Conservation (phyloP, 2,113 vertebrate genomes). For the Furnarius figulus region DNA sequence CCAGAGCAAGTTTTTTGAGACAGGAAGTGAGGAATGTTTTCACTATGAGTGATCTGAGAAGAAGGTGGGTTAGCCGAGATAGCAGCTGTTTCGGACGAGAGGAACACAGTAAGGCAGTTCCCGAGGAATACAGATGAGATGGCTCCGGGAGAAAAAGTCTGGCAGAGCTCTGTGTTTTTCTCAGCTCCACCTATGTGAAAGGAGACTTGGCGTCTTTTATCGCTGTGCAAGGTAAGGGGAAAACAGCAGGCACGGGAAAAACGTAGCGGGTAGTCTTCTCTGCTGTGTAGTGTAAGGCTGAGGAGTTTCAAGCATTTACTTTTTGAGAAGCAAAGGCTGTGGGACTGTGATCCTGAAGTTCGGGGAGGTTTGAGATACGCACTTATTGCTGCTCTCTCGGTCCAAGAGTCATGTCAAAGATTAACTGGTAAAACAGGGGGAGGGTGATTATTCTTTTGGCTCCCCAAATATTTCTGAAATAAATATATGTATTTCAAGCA, state of each 20-base stretch:
- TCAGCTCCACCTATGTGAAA: background rate
- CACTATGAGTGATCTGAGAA: conserved; percentile 62
- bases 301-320: background rate
- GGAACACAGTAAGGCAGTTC: conserved; percentile 11
- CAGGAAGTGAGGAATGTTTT: conserved; percentile 87
- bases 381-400: background rate
- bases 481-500: background rate
- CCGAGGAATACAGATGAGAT: conserved; percentile 60
- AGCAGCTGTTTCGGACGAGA: conserved; percentile 37
- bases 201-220: background rate
- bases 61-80: conserved; percentile 47
- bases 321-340: background rate
- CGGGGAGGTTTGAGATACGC: background rate
- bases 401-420: conserved; percentile 35
- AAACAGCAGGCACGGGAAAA: background rate
- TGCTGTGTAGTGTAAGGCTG: background rate
- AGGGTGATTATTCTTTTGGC: background rate
- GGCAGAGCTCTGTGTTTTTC: fast-evolving
- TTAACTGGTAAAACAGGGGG: conserved; percentile 26
- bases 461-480: background rate
- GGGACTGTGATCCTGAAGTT: background rate
- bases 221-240: conserved; percentile 23
- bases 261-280: background rate
- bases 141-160: background rate
- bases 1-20: conserved; percentile 61